Evolutionary conservation across 2,888 invertebrate genomes (phyloP).

Genomic region (Drosophila algonquin): DNA sequence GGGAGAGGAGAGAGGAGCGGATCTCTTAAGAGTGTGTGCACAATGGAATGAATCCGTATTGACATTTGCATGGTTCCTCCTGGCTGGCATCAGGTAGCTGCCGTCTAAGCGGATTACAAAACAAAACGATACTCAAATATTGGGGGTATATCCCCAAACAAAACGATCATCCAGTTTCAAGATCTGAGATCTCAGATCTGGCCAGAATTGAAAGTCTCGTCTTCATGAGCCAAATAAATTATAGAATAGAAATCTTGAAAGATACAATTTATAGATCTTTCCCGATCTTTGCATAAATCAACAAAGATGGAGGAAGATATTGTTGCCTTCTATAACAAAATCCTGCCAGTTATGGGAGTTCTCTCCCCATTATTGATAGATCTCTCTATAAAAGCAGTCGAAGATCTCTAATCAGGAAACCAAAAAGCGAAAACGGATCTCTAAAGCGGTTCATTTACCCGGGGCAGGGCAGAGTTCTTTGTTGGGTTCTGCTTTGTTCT

Average conservation of each 20-base stretch:
- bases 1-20: constrained; percentile 9
- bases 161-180: constrained; percentile 13
- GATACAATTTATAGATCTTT: neutral
- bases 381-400: constrained; percentile 2
- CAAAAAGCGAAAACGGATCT: constrained; percentile 11
- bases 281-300: neutral
- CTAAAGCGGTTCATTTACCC: constrained; percentile 26
- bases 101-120: constrained; percentile 39
- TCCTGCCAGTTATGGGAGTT: constrained; percentile 1
- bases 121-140: constrained; percentile 26
- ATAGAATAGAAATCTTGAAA: neutral
- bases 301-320: neutral
- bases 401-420: constrained; percentile 25
- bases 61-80: constrained; percentile 42
- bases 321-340: neutral
- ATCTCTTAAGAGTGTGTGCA: constrained; percentile 22
- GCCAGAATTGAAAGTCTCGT: constrained; percentile 15
- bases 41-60: constrained; percentile 46
- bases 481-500: constrained; percentile 10
- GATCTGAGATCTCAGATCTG: constrained; percentile 14
- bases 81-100: constrained; percentile 25
- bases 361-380: neutral
- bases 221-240: constrained; percentile 10
- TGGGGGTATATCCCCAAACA: constrained; percentile 26
- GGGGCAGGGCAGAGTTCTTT: constrained; percentile 4